A percentile compares a stretch with the other conserved stretches of the same genome.
Conservation (phyloP, 2,797 vertebrate genomes). For the Siniperca obscura region DNA sequence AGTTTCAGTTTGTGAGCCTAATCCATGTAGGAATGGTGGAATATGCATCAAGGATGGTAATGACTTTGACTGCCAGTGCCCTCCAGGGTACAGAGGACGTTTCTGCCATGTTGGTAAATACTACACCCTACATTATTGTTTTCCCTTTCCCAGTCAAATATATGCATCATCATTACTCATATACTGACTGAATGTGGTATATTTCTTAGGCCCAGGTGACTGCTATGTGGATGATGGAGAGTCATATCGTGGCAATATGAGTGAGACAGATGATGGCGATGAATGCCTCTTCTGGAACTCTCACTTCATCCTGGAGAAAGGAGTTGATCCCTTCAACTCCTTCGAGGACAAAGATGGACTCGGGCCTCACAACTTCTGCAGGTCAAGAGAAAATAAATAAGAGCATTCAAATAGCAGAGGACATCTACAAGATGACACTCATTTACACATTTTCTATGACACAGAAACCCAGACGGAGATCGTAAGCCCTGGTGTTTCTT, state of each 20-base stretch:
- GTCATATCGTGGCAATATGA: slow-evolving; percentile 83
- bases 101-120: slow-evolving; percentile 85
- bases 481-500: slow-evolving; percentile 85
- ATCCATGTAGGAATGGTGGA: slow-evolving; percentile 83
- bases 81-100: slow-evolving; percentile 70
- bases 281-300: slow-evolving; percentile 87
- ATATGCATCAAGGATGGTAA: slow-evolving; percentile 67
- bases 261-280: slow-evolving; percentile 78
- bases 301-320: slow-evolving; percentile 77
- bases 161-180: background rate
- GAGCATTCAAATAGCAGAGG: background rate
- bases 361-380: slow-evolving; percentile 86
- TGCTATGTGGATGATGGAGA: slow-evolving; percentile 81
- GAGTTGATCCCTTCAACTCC: slow-evolving; percentile 68
- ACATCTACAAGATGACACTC: background rate
- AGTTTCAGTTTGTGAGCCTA: slow-evolving; percentile 77
- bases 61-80: slow-evolving; percentile 82
- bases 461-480: slow-evolving; percentile 86
- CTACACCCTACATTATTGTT: background rate
- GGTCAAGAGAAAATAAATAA: slow-evolving; percentile 65
- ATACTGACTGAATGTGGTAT: slow-evolving; percentile 20
- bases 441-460: slow-evolving; percentile 12
- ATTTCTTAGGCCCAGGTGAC: slow-evolving; percentile 76
- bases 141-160: background rate
- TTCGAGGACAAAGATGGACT: slow-evolving; percentile 76